Conservation (phyloP, 2,113 vertebrate genomes). For the Equus przewalskii region DNA sequence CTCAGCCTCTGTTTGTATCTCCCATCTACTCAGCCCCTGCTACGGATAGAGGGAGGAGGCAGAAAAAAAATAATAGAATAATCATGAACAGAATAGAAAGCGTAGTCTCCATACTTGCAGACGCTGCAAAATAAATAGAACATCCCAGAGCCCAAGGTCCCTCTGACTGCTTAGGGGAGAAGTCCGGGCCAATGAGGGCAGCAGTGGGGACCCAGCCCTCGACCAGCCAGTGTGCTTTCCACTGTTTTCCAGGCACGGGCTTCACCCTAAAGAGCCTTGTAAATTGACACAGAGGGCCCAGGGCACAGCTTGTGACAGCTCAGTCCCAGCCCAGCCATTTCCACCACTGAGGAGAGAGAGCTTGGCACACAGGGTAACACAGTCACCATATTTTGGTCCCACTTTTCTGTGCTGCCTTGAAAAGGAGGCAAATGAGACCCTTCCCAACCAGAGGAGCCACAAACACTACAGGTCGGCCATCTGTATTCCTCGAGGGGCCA, state of each 20-base stretch:
- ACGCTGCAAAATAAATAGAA: neutral
- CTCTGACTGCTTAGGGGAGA: neutral
- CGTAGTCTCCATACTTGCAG: neutral
- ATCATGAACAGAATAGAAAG: neutral
- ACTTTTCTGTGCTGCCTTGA: neutral
- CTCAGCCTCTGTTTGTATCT: neutral
- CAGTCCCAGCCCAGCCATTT: neutral
- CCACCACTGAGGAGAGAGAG: neutral
- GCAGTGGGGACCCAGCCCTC: neutral
- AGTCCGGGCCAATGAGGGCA: neutral
- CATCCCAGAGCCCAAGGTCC: neutral
- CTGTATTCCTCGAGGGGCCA: neutral
- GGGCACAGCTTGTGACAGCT: neutral
- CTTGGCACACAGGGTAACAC: neutral
- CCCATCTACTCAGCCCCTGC: neutral
- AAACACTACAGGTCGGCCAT: neutral
- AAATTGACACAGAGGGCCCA: neutral
- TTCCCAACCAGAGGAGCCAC: neutral
- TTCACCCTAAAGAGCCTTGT: neutral
- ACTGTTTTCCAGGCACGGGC: neutral
- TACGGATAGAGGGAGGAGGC: neutral
- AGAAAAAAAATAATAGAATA: constrained; percentile 31
- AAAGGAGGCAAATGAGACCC: neutral
- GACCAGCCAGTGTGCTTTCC: neutral
- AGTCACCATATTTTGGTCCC: neutral